Evolutionary conservation across 2,797 vertebrate species (phyloP), one percentile per base, ranked within the genome.

Genomic region (Melanotaenia nigrans): DNA sequence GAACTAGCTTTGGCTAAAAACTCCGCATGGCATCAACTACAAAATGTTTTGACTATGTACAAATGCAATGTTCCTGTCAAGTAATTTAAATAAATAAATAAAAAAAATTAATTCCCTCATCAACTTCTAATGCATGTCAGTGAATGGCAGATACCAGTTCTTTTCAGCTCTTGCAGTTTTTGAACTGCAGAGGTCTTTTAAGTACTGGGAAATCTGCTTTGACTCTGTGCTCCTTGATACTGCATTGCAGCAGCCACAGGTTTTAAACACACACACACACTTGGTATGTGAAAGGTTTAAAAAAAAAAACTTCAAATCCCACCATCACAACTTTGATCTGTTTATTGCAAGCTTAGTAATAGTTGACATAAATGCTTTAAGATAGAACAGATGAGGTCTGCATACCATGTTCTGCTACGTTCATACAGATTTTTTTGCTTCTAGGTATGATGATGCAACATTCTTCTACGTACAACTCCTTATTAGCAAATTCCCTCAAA

Each of bases 241-340:
- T 89, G 90, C 89, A 92, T 84, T 92, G 89, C 89, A 92, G 89
- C 86, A 86, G 84, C 84, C 73, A 86, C 83, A 87, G 61, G 84
- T 87, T 68, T 80, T 36, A 47, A 59, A 8, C 38, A 53, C 55
- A 65, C 65, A 74, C 61, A 59, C 33, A 62, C 61, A 49, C n/a
- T n/a, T 49, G 20, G 10, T 20, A 25, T 58, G 3, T 11, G 62
- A 58, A 22, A 55, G 20, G 16, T 36, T 63, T 55, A 22, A 30
- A 30, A 5, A 30, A 30, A 62, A 61, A 72, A 49, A 10, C 18
- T 65, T 20, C 1, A 63, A 51, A 61, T 55, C 61, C 53, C 16
- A 58, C 14, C 47, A 65, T 65, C 25, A 55, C 24, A 54, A 77
- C 22, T 7, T 7, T 14, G 36, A 11, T 60, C n/a, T 30, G 16